Evolutionary conservation across 2,113 vertebrate species (phyloP).

Genomic region (Eulemur rufifrons): DNA sequence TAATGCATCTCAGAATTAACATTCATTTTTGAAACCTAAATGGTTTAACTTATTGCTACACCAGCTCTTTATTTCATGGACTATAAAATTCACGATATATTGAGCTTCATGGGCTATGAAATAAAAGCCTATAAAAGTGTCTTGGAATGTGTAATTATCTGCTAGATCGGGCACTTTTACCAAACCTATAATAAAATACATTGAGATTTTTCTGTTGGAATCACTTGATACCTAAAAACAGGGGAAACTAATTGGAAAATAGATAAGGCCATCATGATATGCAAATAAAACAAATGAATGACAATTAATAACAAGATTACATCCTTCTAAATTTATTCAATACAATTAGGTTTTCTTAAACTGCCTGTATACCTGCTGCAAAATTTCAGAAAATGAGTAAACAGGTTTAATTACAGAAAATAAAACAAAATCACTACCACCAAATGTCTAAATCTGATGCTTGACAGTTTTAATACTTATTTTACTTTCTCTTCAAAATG

Average conservation of each 20-base stretch:
- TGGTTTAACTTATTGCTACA: constrained; percentile 79
- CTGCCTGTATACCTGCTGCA: constrained; percentile 65
- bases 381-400: constrained; percentile 72
- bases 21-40: constrained; percentile 78
- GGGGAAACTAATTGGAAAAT: constrained; percentile 74
- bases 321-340: constrained; percentile 62
- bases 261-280: constrained; percentile 73
- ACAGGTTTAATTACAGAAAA: constrained; percentile 80
- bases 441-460: constrained; percentile 69
- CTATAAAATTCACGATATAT: constrained; percentile 84
- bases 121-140: constrained; percentile 83
- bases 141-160: constrained; percentile 85
- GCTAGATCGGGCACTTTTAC: constrained; percentile 80
- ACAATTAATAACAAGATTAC: constrained; percentile 73
- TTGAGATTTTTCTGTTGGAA: constrained; percentile 59
- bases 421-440: constrained; percentile 75
- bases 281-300: constrained; percentile 73
- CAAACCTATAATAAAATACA: constrained; percentile 76
- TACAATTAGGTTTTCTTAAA: constrained; percentile 68
- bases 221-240: constrained; percentile 74
- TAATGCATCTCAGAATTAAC: constrained; percentile 77
- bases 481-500: constrained; percentile 69
- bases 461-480: constrained; percentile 68
- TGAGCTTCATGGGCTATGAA: constrained; percentile 84
- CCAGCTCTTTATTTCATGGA: constrained; percentile 84